These are phyloP conservation scores for Protaetia brevitarsis DNA, from an alignment of 1,140 invertebrate genomes.

Conservation along the genomic window DNA sequence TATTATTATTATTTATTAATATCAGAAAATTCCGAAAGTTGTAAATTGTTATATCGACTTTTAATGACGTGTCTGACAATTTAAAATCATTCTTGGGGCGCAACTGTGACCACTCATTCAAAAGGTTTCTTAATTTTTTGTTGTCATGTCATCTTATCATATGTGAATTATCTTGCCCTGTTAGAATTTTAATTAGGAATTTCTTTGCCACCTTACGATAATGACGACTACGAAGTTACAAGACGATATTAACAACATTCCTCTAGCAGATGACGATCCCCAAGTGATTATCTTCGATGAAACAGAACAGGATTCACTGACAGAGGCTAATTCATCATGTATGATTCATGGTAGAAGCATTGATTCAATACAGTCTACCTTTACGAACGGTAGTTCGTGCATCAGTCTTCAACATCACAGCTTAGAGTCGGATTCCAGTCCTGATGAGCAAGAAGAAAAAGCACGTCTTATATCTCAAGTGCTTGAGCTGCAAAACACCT, in stretches of 20 bases:
- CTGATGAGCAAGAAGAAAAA: slow-evolving; percentile 96
- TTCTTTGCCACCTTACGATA: too few relatives aligned
- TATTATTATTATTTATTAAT: too few relatives aligned
- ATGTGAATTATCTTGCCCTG: too few relatives aligned
- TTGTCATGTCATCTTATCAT: too few relatives aligned
- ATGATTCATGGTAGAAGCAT: slow-evolving; percentile 75
- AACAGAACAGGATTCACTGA: slow-evolving; percentile 53
- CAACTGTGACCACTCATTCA: too few relatives aligned
- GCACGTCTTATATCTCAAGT: slow-evolving; percentile 96
- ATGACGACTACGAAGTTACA: slow-evolving; percentile 59
- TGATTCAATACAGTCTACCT: slow-evolving; percentile 85
- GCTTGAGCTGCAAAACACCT: slow-evolving; percentile 95
- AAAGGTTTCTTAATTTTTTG: too few relatives aligned
- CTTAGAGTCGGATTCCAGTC: slow-evolving; percentile 80
- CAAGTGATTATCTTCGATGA: slow-evolving; percentile 85
- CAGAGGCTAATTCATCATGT: slow-evolving; percentile 56
- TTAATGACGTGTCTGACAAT: too few relatives aligned
- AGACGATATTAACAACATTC: slow-evolving; percentile 78
- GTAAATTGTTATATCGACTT: too few relatives aligned
- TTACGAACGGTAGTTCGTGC: slow-evolving; percentile 83
- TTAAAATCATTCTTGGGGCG: too few relatives aligned
- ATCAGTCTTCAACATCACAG: slow-evolving; percentile 75
- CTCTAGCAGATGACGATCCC: slow-evolving; percentile 85
- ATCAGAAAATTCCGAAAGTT: too few relatives aligned
- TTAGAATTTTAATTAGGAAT: too few relatives aligned